Evolutionary conservation across 2,113 vertebrate genomes (phyloP).

Genomic region (Todiramphus saurophagus): DNA sequence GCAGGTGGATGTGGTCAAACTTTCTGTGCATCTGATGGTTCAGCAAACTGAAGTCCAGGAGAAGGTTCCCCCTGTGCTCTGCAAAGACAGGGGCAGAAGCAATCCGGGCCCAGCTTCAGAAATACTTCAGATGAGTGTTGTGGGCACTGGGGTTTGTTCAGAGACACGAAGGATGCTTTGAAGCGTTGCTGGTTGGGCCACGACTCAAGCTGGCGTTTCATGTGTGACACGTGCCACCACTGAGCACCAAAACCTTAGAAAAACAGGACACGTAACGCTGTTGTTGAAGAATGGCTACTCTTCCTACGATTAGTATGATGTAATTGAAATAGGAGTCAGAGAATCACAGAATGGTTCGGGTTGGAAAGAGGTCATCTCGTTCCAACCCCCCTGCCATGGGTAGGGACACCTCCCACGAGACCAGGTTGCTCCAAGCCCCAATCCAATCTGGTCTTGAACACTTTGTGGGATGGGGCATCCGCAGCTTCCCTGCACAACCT

Average conservation of each 20-base stretch:
- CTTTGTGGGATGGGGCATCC: background rate
- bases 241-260: background rate
- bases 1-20: background rate
- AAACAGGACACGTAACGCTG: background rate
- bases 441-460: background rate
- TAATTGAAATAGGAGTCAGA: background rate
- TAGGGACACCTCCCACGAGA: background rate
- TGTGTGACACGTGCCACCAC: fast-evolving
- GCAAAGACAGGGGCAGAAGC: background rate
- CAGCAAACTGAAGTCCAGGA: background rate
- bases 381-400: background rate
- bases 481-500: background rate
- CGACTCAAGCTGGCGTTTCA: background rate
- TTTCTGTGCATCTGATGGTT: background rate
- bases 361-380: background rate
- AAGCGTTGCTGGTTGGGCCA: background rate
- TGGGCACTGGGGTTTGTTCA: background rate
- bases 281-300: background rate
- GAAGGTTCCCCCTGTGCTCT: background rate
- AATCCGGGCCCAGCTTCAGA: background rate
- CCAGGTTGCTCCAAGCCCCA: background rate
- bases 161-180: background rate
- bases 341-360: background rate
- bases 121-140: background rate
- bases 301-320: too few species aligned